Base-by-base conservation (phyloP, 2,888 invertebrate genomes). In the Nebria brevicollis region DNA sequence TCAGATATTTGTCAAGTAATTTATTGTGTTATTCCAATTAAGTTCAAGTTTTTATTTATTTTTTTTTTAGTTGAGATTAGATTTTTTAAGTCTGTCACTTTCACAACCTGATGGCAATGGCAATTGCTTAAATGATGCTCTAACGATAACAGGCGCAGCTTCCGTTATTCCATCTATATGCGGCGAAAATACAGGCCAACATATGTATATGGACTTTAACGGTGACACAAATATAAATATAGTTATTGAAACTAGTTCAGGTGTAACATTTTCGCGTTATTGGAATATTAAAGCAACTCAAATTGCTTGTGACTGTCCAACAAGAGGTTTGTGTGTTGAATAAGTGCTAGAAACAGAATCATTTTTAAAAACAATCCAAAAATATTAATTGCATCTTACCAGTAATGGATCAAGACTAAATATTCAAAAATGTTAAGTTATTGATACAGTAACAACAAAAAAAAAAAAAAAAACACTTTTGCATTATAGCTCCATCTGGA, bases 171-270 rank as follows among this genome's bases (percentile, higher is more conserved):
- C 95, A 0, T 94, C 95, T 0, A 91, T 97, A 82, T 97, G 96
- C 86, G 96, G 96, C 0, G 94, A 95, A 86, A 95, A 95, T 87
- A 92, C 93, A 0, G 95, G 95, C 0, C 94, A 96, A 87, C 94
- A 95, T 85, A 91, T 95, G 41, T 95, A 94, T 85, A 91, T 95
- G 0, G 93, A 94, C 86, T 95, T 96, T 85, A 93, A 93, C 85
- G 93, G 92, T 0, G 91, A 92, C 26, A 90, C 90, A 25, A 92
- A 94, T 0, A 94, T 96, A 66, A 93, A 92, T 3, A 91, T 96
- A 72, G 91, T 93, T 0, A 89, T 96, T 15, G 92, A 93, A 11
- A 94, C 95, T 0, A 93, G 93, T 0, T 86, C 90, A 0, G 88
- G 91, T 0, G 92, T 92, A 2, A 89, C 91, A 0, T 92, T 93